Evolutionary conservation across 2,888 invertebrate species (phyloP), one percentile per base, ranked within the genome.

Genomic region (Mesodorylaimus sp.): DNA sequence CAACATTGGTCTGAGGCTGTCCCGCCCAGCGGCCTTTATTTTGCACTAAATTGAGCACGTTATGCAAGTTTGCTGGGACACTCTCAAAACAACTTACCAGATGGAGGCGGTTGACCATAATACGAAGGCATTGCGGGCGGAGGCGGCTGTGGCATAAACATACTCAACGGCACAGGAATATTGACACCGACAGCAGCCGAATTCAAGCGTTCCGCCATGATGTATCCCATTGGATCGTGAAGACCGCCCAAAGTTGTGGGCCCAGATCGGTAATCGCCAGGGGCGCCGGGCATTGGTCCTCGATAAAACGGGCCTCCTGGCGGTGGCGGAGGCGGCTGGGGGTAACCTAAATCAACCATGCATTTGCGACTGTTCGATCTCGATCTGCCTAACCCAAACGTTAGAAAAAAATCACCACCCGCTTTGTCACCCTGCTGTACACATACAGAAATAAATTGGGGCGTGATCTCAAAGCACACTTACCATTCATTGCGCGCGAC

Each of bases 161-260:
- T 86, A 68, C 83, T 86, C 78, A 88, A 81, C 0, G 89, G 84
- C 2, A 93, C 87, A 0, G 91, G 88, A 56, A 89, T 76, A 58
- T 70, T 72, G 58, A 82, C 82, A 59, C 81, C 80, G 66, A 80
- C 28, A 55, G 55, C 50, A 55, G 53, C 25, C 5, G 51, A 41
- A 16, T 58, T 59, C 19, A 60, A 59, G 44, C 70, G 75, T 63
- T 85, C 86, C 0, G 83, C 82, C 5, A 85, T 84, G 57, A 91
- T 91, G 70, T 84, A 89, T 47, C 86, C 83, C 55, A 91, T 80
- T 26, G 88, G 85, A 68, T 93, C 91, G 57, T 80, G 78, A 54
- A 75, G 80, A 61, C 76, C 77, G n/a, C n/a, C n/a, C n/a, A n/a
- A n/a, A n/a, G n/a, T n/a, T n/a, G n/a, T n/a, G n/a, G n/a, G n/a